Evolutionary conservation across 2,113 vertebrate genomes (phyloP).

Genomic region (Puffinus mauretanicus): DNA sequence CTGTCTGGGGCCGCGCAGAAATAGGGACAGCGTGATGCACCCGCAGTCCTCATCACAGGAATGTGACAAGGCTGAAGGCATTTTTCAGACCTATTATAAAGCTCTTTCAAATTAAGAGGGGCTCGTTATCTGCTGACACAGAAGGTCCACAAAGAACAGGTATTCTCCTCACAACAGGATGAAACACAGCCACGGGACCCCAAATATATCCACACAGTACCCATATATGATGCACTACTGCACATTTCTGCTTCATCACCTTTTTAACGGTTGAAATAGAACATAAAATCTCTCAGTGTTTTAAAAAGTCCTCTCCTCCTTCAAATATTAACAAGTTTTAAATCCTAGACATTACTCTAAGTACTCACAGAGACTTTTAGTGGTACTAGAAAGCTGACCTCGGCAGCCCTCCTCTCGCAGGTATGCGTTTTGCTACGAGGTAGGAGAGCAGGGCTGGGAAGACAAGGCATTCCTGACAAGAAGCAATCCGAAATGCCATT

Average conservation of each 20-base stretch:
- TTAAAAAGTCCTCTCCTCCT: not conserved
- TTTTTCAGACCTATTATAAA: not conserved
- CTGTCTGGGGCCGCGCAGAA: fast-evolving
- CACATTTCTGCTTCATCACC: not conserved
- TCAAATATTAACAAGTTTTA: not conserved
- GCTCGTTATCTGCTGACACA: not conserved
- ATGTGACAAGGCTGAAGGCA: not conserved
- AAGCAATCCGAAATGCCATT: not conserved
- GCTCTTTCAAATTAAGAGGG: not conserved
- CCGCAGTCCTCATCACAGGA: fast-evolving
- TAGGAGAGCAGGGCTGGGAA: fast-evolving
- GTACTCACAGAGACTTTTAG: not conserved
- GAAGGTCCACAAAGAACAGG: not conserved
- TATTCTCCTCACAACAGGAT: not conserved
- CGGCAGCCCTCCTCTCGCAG: not conserved
- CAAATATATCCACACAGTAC: no score
- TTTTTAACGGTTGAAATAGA: not conserved
- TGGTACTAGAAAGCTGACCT: not conserved
- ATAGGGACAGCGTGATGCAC: fast-evolving
- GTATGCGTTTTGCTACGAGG: not conserved
- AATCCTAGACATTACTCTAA: not conserved
- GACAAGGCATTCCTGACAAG: not conserved
- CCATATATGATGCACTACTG: fast-evolving
- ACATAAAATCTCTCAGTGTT: not conserved
- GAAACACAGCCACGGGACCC: not conserved